These are phyloP conservation scores for Zaprionus lineosus DNA, from an alignment of 2,888 invertebrate genomes.

Conservation along the genomic window DNA sequence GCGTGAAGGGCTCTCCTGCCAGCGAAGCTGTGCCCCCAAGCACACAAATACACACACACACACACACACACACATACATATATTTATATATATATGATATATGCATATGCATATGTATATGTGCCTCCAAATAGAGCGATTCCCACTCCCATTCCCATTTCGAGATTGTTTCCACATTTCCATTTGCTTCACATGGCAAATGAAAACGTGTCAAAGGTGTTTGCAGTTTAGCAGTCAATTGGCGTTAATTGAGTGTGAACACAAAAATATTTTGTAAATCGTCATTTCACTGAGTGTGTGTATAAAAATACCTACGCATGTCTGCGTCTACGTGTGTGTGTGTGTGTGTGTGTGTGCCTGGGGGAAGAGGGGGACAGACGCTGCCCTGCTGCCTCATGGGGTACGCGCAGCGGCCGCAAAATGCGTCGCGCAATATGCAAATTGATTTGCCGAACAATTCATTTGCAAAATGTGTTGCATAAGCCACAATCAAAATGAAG, in stretches of 20 bases:
- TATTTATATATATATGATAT: too few relatives aligned
- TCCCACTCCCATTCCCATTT: not conserved
- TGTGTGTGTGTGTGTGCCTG: conserved; percentile 7
- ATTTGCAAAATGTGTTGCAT: conserved; percentile 71
- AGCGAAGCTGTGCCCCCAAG: conserved; percentile 27
- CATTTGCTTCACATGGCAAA: conserved; percentile 55
- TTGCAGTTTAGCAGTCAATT: conserved; percentile 77
- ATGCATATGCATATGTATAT: too few relatives aligned
- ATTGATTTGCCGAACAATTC: conserved; percentile 76
- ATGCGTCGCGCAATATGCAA: conserved; percentile 74
- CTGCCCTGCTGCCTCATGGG: conserved; percentile 20
- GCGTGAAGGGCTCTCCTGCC: conserved; percentile 26
- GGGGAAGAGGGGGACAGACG: too few relatives aligned
- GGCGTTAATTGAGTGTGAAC: conserved; percentile 78
- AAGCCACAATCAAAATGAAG: conserved; percentile 60
- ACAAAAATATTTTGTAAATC: conserved; percentile 77
- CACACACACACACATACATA: not conserved
- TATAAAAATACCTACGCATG: too few relatives aligned
- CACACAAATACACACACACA: conserved; percentile 4
- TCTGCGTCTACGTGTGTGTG: conserved; percentile 4
- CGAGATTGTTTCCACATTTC: conserved; percentile 48
- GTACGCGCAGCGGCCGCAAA: conserved; percentile 40
- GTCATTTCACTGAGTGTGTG: conserved; percentile 40
- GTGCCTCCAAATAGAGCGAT: too few relatives aligned
- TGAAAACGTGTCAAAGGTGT: conserved; percentile 78